These are phyloP conservation scores for Microcebus lehilahytsara DNA, from an alignment of 2,113 vertebrate genomes.

Conservation along the genomic window DNA sequence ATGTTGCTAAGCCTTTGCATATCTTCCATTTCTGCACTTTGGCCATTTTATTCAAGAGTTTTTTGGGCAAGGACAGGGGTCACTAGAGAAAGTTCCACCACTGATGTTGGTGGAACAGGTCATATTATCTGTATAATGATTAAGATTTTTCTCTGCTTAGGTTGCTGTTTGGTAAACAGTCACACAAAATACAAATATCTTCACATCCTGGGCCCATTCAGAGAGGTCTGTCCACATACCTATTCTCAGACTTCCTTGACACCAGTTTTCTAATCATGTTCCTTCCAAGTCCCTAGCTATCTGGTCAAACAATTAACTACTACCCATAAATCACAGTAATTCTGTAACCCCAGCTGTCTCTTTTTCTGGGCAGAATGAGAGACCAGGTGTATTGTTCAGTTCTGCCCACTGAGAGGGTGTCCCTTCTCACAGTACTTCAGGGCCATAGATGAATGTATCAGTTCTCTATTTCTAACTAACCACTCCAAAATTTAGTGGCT, in stretches of 20 bases:
- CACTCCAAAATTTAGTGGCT: too few species aligned
- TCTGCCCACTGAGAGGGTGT: not conserved
- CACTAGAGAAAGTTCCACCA: too few species aligned
- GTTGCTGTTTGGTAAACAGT: not conserved
- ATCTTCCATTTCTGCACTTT: not conserved
- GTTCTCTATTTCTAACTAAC: not conserved
- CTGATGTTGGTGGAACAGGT: not conserved
- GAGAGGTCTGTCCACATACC: not conserved
- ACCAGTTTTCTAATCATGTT: not conserved
- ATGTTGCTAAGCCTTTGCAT: not conserved
- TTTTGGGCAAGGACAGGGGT: not conserved
- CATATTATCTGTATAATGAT: not conserved
- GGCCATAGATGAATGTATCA: not conserved
- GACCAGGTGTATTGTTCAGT: not conserved
- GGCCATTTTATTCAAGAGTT: not conserved
- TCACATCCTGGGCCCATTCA: not conserved
- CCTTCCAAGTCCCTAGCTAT: not conserved
- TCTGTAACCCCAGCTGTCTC: not conserved
- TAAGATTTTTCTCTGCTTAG: not conserved
- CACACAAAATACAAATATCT: not conserved
- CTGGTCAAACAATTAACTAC: not conserved
- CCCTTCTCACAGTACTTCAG: not conserved
- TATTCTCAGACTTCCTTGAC: not conserved
- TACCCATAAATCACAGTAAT: not conserved
- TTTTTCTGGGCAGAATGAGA: not conserved